phyloP scores from a whole-genome alignment of 2,888 invertebrate genomes.

The Gerosis bhagava region DNA sequence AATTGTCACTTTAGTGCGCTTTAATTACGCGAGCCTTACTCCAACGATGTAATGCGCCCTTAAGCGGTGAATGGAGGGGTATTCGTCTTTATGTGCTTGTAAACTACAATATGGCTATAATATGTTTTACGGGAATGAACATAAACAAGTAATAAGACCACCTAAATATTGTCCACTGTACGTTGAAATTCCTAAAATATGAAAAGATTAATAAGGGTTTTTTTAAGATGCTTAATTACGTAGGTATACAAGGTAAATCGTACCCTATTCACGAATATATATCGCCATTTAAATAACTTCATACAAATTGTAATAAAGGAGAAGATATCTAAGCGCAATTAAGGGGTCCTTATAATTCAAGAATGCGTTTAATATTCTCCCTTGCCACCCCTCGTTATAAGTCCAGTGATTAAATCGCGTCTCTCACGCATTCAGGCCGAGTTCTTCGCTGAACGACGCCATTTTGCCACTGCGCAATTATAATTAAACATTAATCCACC shows the following conservation, averaged over 20 bases:
- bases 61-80: conserved; percentile 54
- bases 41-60: conserved; percentile 71
- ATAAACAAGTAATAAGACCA: conserved; percentile 29
- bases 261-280: conserved; percentile 17
- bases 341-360: conserved; percentile 68
- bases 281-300: conserved; percentile 40
- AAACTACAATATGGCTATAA: conserved; percentile 61
- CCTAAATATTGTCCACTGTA: background rate
- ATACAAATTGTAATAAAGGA: conserved; percentile 67
- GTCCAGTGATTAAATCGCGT: conserved; percentile 71
- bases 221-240: too few species aligned
- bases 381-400: conserved; percentile 60
- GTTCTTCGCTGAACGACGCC: conserved; percentile 48
- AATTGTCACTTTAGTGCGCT: conserved; percentile 74
- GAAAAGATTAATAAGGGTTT: too few species aligned
- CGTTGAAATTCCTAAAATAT: too few species aligned
- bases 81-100: conserved; percentile 59
- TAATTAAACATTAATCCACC: conserved; percentile 76
- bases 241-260: background rate
- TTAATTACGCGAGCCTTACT: conserved; percentile 75
- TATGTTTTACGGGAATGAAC: conserved; percentile 41
- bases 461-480: conserved; percentile 65
- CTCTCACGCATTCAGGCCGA: conserved; percentile 65
- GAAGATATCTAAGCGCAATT: conserved; percentile 68
- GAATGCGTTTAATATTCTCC: conserved; percentile 68